These are phyloP conservation scores for Hecatera dysodea DNA, from an alignment of 2,888 invertebrate species.

Conservation along the genomic window DNA sequence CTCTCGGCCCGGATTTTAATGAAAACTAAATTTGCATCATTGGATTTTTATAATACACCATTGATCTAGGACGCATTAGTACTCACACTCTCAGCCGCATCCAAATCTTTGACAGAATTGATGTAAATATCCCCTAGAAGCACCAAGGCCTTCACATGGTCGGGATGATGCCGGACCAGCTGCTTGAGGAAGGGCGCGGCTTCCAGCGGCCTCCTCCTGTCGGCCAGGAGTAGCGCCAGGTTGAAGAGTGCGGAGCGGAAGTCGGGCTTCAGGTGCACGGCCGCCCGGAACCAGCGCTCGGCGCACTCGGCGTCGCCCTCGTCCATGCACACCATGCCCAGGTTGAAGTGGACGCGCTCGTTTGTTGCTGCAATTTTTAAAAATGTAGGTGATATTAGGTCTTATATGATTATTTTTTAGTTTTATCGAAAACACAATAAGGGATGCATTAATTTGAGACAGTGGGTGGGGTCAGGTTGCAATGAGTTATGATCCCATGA, in stretches of 20 bases:
- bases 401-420: too few relatives aligned
- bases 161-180: conserved; percentile 97
- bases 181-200: conserved; percentile 98
- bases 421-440: too few relatives aligned
- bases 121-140: conserved; percentile 98
- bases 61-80: not conserved
- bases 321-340: conserved; percentile 99
- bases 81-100: conserved; percentile 97
- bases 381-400: not conserved
- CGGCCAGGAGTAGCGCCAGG: conserved; percentile 96
- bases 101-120: conserved; percentile 98
- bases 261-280: conserved; percentile 96
- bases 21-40: too few relatives aligned
- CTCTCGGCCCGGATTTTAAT: too few relatives aligned
- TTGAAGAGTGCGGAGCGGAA: conserved; percentile 98
- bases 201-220: conserved; percentile 96
- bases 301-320: conserved; percentile 97
- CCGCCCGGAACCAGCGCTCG: conserved; percentile 97
- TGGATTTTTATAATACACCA: too few relatives aligned
- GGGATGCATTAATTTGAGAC: too few relatives aligned
- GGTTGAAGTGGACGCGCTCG: conserved; percentile 98
- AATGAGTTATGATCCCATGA: too few relatives aligned
- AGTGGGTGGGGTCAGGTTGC: too few relatives aligned
- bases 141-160: conserved; percentile 98
- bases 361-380: conserved; percentile 91